phyloP scores from a whole-genome alignment of 2,888 invertebrate genomes.

The Synanthedon andrenaeformis region DNA sequence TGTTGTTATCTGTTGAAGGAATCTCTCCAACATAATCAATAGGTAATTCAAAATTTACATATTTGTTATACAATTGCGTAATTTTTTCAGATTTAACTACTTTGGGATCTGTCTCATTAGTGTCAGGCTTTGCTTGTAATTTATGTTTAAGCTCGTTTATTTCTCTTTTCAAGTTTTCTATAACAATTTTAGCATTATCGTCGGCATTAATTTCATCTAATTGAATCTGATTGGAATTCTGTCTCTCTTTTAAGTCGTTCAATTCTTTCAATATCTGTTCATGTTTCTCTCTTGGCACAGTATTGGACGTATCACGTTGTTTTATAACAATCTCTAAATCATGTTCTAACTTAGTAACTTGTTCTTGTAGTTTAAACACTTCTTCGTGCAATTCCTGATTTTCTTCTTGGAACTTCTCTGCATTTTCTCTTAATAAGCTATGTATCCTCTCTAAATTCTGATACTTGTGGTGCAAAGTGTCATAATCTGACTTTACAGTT shows the following conservation, averaged over 20 bases:
- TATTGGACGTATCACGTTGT: slow-evolving; percentile 30
- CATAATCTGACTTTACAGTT: slow-evolving; percentile 34
- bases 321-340: slow-evolving; percentile 46
- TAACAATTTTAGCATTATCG: slow-evolving; percentile 62
- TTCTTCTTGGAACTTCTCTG: slow-evolving; percentile 65
- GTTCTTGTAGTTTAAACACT: slow-evolving; percentile 58
- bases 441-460: slow-evolving; percentile 59
- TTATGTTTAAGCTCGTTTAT: slow-evolving; percentile 51
- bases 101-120: slow-evolving; percentile 29
- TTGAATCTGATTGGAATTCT: slow-evolving; percentile 35
- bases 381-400: slow-evolving; percentile 66
- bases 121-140: slow-evolving; percentile 32
- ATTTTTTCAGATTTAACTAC: slow-evolving; percentile 44
- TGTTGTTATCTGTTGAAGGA: slow-evolving; percentile 44
- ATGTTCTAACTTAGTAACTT: slow-evolving; percentile 56
- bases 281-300: slow-evolving; percentile 45
- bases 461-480: slow-evolving; percentile 57
- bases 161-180: slow-evolving; percentile 60
- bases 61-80: slow-evolving; percentile 56
- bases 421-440: slow-evolving; percentile 51
- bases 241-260: slow-evolving; percentile 38
- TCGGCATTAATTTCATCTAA: slow-evolving; percentile 59
- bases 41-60: slow-evolving; percentile 59
- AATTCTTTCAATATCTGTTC: slow-evolving; percentile 45
- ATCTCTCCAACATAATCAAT: slow-evolving; percentile 60